These are phyloP conservation scores for Drosophila parvula DNA, from an alignment of 1,140 invertebrate genomes.

Conservation along the genomic window DNA sequence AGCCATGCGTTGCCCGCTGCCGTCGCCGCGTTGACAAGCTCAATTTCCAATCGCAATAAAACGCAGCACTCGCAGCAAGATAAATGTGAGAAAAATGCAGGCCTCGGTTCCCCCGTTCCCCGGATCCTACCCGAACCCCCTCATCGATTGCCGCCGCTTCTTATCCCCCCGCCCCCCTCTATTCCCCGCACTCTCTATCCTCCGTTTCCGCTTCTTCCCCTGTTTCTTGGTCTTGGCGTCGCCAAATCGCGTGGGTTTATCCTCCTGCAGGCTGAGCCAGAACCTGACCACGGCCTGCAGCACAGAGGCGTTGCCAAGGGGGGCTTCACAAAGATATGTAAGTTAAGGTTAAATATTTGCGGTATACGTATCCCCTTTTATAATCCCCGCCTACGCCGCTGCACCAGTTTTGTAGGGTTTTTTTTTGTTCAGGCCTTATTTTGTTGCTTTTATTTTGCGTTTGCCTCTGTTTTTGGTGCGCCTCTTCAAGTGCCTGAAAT, in stretches of 20 bases:
- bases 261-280: constrained; percentile 51
- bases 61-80: constrained; percentile 79
- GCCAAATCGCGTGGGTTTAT: constrained; percentile 80
- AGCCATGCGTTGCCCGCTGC: constrained; percentile 73
- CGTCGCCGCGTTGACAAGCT: constrained; percentile 77
- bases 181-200: constrained; percentile 24
- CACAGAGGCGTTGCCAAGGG: constrained; percentile 11
- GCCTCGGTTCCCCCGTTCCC: constrained; percentile 25
- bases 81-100: constrained; percentile 82
- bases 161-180: constrained; percentile 4
- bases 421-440: constrained; percentile 13
- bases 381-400: constrained; percentile 31
- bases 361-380: neutral
- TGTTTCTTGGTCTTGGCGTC: constrained; percentile 60
- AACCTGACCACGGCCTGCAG: constrained; percentile 31
- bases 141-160: constrained; percentile 9
- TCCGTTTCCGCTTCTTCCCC: constrained; percentile 49
- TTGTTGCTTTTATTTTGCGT: constrained; percentile 31
- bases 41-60: constrained; percentile 83
- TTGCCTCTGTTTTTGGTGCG: constrained; percentile 55
- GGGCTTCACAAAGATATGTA: neutral
- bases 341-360: neutral
- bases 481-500: constrained; percentile 76
- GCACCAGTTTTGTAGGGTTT: constrained; percentile 19
- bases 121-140: neutral